Percentiles rank a stretch among this genome's conserved stretches.
Evolutionary conservation across 2,113 vertebrate species (phyloP).

Genomic region (Sinocyclocheilus maitianheensis): DNA sequence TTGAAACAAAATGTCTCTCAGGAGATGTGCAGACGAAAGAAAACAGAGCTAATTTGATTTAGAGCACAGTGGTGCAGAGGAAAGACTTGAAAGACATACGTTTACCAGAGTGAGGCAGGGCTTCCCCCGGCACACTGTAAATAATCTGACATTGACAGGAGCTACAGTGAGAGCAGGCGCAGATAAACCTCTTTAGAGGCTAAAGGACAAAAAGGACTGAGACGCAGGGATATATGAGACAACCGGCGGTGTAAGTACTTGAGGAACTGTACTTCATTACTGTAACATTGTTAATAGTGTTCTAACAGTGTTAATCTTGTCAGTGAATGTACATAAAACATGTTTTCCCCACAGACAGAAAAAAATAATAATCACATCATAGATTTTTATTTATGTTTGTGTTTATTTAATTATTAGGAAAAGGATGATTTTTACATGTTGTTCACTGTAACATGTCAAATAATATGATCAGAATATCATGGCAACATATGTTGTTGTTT

Average conservation of each 20-base stretch:
- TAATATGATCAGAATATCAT: too few relatives aligned
- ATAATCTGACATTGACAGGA: slow-evolving; percentile 66
- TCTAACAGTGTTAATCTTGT: neutral
- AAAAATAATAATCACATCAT: neutral
- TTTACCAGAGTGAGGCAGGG: slow-evolving; percentile 66
- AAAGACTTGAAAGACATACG: slow-evolving; percentile 67
- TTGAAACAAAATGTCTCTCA: slow-evolving; percentile 68
- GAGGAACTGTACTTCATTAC: neutral
- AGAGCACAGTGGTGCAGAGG: slow-evolving; percentile 59
- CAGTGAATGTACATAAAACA: neutral
- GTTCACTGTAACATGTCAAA: neutral
- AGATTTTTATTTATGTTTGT: neutral
- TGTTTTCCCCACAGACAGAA: neutral
- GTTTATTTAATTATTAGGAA: neutral
- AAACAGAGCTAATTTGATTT: slow-evolving; percentile 67
- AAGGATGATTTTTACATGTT: neutral
- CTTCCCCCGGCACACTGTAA: slow-evolving; percentile 63
- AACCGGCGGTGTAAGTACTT: neutral
- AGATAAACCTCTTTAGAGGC: slow-evolving; percentile 54
- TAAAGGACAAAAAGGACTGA: slow-evolving; percentile 54
- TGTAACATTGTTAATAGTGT: neutral
- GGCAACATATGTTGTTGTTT: too few relatives aligned
- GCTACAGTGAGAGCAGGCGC: neutral
- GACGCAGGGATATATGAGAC: slow-evolving; percentile 13
- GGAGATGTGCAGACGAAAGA: slow-evolving; percentile 61